phyloP scores from a whole-genome alignment of 2,113 vertebrate species.

The Piprites chloris region DNA sequence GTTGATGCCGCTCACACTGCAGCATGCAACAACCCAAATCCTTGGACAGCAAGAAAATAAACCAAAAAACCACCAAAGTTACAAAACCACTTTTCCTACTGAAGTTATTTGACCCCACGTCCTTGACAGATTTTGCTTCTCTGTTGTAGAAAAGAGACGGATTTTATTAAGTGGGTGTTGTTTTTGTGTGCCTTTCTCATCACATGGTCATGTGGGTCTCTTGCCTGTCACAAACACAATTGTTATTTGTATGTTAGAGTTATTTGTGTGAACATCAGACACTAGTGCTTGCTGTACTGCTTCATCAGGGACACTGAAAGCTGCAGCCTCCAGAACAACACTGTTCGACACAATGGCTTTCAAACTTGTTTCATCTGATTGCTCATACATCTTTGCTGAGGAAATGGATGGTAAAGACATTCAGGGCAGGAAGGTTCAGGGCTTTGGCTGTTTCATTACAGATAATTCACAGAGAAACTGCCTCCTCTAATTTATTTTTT shows the following conservation, averaged over 20 bases:
- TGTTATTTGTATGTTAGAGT: neutral
- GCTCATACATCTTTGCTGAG: slow-evolving; percentile 23
- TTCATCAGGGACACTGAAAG: neutral
- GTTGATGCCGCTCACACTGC: neutral
- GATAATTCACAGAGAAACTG: slow-evolving; percentile 51
- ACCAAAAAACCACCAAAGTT: rapidly evolving
- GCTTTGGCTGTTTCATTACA: slow-evolving; percentile 53
- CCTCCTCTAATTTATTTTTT: slow-evolving; percentile 47
- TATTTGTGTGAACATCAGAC: neutral
- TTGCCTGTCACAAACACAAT: neutral
- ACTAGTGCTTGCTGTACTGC: neutral
- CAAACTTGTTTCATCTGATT: slow-evolving; percentile 24
- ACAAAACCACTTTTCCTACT: neutral
- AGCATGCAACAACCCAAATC: neutral
- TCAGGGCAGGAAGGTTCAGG: slow-evolving; percentile 25
- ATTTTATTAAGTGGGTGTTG: neutral
- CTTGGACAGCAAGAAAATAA: neutral
- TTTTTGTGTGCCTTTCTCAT: neutral
- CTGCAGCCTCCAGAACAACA: neutral
- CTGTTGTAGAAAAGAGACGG: neutral
- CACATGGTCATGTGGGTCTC: neutral
- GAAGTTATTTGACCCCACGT: neutral
- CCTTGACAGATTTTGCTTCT: neutral
- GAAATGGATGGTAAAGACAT: slow-evolving; percentile 14
- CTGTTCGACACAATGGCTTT: slow-evolving; percentile 1